Conservation (phyloP, 2,888 invertebrate species). For the Beris morrisii region DNA sequence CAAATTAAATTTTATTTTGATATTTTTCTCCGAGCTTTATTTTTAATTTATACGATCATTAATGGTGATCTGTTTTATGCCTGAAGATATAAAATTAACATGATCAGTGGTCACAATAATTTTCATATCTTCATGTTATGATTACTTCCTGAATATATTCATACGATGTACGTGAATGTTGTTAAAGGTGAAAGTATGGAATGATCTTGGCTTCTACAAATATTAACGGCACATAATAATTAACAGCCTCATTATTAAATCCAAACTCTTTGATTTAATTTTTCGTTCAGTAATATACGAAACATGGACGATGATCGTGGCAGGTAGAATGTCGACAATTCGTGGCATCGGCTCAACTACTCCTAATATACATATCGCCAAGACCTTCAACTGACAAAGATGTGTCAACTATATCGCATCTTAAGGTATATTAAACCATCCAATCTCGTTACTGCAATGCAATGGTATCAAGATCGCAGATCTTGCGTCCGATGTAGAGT, state of each 20-base stretch:
- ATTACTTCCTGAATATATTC: neutral
- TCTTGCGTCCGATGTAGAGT: conserved; percentile 10
- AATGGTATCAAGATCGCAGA: conserved; percentile 17
- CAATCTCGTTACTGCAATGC: conserved; percentile 18
- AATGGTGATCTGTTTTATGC: too few relatives aligned
- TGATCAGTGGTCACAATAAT: neutral
- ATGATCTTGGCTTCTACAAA: conserved; percentile 22
- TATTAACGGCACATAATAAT: conserved; percentile 21
- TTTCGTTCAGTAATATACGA: neutral
- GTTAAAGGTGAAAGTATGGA: neutral
- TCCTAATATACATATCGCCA: neutral
- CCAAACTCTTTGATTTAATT: conserved; percentile 11
- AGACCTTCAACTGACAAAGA: conserved; percentile 28
- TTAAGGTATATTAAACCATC: neutral
- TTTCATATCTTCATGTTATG: neutral
- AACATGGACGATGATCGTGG: conserved; percentile 15
- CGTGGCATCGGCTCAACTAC: conserved; percentile 1
- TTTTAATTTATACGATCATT: too few relatives aligned
- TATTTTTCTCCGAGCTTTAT: too few relatives aligned
- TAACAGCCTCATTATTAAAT: conserved; percentile 19
- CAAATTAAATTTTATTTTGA: too few relatives aligned
- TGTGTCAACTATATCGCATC: conserved; percentile 17
- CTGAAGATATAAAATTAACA: too few relatives aligned
- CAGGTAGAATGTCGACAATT: conserved; percentile 29
- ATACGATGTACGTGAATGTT: neutral